A percentile compares a stretch with the other conserved stretches of the same genome.
Conservation (phyloP, 2,113 vertebrate genomes). For the Trematocara zebra region DNA sequence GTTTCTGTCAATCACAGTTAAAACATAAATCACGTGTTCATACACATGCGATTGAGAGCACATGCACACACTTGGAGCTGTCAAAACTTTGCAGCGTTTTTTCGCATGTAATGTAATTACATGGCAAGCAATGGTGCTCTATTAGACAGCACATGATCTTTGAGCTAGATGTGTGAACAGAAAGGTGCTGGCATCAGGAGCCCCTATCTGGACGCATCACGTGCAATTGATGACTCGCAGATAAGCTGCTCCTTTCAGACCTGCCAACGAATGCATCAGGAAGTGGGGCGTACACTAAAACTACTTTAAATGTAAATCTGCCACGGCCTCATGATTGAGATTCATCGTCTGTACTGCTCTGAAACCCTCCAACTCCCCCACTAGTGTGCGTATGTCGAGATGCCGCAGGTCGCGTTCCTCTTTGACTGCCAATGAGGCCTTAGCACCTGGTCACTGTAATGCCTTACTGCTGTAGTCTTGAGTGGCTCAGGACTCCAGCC, state of each 20-base stretch:
- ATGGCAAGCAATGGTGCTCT: slow-evolving; percentile 6
- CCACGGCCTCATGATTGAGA: slow-evolving; percentile 66
- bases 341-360: slow-evolving; percentile 56
- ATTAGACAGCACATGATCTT: slow-evolving; percentile 51
- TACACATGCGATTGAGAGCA: neutral
- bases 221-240: slow-evolving; percentile 63
- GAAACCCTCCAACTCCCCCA: slow-evolving; percentile 42
- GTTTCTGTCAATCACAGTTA: slow-evolving; percentile 52
- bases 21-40: slow-evolving; percentile 32
- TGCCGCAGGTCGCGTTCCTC: slow-evolving; percentile 35
- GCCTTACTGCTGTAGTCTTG: neutral
- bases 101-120: slow-evolving; percentile 49
- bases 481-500: neutral
- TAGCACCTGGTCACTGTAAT: slow-evolving; percentile 13
- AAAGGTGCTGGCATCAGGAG: slow-evolving; percentile 31
- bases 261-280: slow-evolving; percentile 61
- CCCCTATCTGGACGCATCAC: slow-evolving; percentile 57
- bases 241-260: slow-evolving; percentile 62
- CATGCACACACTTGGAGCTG: neutral
- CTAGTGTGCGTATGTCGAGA: slow-evolving; percentile 42
- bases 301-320: slow-evolving; percentile 80
- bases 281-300: slow-evolving; percentile 65
- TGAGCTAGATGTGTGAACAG: slow-evolving; percentile 29
- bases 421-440: slow-evolving; percentile 59
- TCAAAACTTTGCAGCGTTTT: neutral